These are phyloP conservation scores for Spea hammondii DNA, from an alignment of 2,797 vertebrate genomes.

Conservation along the genomic window DNA sequence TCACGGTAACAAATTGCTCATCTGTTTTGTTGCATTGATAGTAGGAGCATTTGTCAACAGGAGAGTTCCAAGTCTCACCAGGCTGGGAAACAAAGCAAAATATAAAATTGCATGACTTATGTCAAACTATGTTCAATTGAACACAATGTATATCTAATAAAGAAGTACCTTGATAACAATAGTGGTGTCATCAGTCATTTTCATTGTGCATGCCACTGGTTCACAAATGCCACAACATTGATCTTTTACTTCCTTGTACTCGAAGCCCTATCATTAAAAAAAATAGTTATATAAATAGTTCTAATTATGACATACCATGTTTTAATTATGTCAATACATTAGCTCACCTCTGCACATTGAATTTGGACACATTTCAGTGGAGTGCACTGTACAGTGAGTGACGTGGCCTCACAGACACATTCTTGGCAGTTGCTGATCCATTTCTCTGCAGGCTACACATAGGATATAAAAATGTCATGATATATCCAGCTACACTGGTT, in stretches of 20 bases:
- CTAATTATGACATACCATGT: background rate
- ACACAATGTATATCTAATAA: background rate
- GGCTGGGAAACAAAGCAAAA: conserved; percentile 11
- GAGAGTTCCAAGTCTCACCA: background rate
- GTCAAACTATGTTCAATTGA: too few relatives aligned
- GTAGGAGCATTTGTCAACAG: conserved; percentile 10
- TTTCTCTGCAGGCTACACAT: conserved; percentile 62
- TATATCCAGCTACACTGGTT: too few relatives aligned
- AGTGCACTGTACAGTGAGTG: conserved; percentile 1
- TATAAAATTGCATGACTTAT: background rate
- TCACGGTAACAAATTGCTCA: background rate
- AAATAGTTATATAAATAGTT: background rate
- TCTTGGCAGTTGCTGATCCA: conserved; percentile 76
- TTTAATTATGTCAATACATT: background rate
- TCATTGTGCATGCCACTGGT: conserved; percentile 11
- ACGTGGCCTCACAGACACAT: conserved; percentile 59
- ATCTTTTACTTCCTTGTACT: background rate
- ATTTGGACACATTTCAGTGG: conserved; percentile 64
- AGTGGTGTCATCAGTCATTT: background rate
- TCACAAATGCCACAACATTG: conserved; percentile 25
- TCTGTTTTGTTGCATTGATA: conserved; percentile 8
- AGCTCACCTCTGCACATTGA: conserved; percentile 17
- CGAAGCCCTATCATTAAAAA: background rate
- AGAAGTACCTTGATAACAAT: conserved; percentile 6
- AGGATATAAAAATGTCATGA: background rate